Evolutionary conservation across 2,113 vertebrate species (phyloP).

Genomic region (Bettongia penicillata): DNA sequence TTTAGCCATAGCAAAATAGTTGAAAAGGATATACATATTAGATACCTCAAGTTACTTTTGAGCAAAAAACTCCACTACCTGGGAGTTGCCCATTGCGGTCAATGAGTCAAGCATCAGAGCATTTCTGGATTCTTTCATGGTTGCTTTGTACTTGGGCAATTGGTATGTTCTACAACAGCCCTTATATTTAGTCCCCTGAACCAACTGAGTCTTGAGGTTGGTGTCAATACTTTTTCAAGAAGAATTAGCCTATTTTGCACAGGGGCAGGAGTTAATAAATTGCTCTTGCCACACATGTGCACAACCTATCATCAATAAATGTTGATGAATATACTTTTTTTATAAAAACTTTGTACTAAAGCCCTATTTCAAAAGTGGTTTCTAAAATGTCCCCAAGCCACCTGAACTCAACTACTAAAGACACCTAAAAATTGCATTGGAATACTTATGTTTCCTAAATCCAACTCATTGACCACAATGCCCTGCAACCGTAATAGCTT

Average conservation of each 20-base stretch:
- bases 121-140: neutral
- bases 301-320: neutral
- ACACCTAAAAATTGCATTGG: neutral
- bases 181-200: neutral
- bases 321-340: neutral
- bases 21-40: neutral
- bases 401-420: neutral
- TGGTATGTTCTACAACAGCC: neutral
- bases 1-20: neutral
- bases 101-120: neutral
- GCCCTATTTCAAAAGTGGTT: neutral
- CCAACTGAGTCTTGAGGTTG: neutral
- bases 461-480: neutral
- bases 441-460: neutral
- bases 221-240: neutral
- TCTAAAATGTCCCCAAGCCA: neutral
- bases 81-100: neutral
- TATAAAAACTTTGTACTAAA: neutral
- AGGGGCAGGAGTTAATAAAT: neutral
- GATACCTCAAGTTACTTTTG: neutral
- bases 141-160: neutral
- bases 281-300: neutral
- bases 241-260: neutral
- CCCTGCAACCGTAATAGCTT: neutral
- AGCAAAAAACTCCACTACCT: neutral